Evolutionary conservation across 2,113 vertebrate species (phyloP).

Genomic region (Equus przewalskii): DNA sequence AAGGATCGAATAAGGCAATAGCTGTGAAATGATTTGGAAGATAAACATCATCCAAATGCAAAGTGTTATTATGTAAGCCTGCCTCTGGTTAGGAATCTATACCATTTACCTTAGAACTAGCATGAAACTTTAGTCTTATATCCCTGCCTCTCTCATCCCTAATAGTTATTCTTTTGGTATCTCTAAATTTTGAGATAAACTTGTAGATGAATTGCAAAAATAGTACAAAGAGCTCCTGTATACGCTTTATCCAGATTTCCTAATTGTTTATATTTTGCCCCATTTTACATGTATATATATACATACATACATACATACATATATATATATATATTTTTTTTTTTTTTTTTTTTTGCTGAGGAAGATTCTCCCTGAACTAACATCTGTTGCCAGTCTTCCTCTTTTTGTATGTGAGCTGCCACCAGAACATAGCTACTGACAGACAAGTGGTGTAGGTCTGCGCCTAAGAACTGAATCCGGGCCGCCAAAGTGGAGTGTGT

Average conservation of each 20-base stretch:
- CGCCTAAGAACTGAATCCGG: too few species aligned
- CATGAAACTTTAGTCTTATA: neutral
- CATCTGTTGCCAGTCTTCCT: too few species aligned
- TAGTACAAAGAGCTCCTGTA: neutral
- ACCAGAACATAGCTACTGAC: too few species aligned
- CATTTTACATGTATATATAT: neutral
- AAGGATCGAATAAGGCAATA: neutral
- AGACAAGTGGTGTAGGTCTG: too few species aligned
- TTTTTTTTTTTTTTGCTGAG: too few species aligned
- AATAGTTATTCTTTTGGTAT: neutral
- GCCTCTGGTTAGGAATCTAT: neutral
- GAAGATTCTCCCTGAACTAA: too few species aligned
- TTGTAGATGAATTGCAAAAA: neutral
- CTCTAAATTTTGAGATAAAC: neutral
- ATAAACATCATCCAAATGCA: neutral
- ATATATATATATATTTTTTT: too few species aligned
- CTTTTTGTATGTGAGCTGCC: too few species aligned
- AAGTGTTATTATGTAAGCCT: neutral
- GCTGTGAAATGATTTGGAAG: neutral
- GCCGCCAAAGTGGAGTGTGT: too few species aligned
- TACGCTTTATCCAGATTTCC: neutral
- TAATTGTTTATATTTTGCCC: neutral
- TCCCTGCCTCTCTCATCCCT: neutral
- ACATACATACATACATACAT: neutral
- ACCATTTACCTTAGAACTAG: neutral